phyloP scores from a whole-genome alignment of 1,140 invertebrate species.

The Zophobas morio region DNA sequence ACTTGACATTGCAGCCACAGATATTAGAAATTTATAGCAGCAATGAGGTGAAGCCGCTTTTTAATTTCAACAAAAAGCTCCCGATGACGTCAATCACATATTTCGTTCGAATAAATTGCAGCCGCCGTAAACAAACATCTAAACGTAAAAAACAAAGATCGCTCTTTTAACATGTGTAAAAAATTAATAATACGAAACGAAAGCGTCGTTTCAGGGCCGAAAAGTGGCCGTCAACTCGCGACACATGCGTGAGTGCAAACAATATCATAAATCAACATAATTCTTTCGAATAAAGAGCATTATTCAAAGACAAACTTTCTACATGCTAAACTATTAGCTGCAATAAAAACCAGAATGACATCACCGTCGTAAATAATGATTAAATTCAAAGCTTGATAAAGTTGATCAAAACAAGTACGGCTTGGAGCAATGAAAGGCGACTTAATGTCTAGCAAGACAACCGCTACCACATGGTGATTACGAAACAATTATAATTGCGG shows the following conservation, averaged over 20 bases:
- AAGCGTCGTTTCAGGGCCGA: not conserved
- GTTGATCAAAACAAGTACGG: conserved; percentile 13
- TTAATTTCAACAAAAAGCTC: no score
- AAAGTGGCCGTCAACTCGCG: not conserved
- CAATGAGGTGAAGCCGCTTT: no score
- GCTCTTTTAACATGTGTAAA: not conserved
- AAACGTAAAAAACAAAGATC: no score
- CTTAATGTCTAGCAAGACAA: not conserved
- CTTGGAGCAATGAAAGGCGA: conserved; percentile 13
- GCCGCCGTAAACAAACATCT: no score
- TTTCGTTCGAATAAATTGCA: no score
- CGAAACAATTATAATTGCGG: conserved; percentile 5
- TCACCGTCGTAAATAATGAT: conserved; percentile 8
- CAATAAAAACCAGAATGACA: not conserved
- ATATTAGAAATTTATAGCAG: no score
- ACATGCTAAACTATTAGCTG: not conserved
- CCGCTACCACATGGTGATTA: conserved; percentile 4
- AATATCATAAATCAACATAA: not conserved
- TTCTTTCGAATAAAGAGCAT: conserved; percentile 4
- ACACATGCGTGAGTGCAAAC: not conserved
- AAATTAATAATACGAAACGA: not conserved
- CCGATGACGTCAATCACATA: no score
- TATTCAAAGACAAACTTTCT: conserved; percentile 2
- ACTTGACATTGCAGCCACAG: not conserved
- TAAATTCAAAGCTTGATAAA: not conserved